A percentile compares a stretch with the other conserved stretches of the same genome.
Evolutionary conservation across 2,113 vertebrate genomes (phyloP).

Genomic region (Symphodus melops): DNA sequence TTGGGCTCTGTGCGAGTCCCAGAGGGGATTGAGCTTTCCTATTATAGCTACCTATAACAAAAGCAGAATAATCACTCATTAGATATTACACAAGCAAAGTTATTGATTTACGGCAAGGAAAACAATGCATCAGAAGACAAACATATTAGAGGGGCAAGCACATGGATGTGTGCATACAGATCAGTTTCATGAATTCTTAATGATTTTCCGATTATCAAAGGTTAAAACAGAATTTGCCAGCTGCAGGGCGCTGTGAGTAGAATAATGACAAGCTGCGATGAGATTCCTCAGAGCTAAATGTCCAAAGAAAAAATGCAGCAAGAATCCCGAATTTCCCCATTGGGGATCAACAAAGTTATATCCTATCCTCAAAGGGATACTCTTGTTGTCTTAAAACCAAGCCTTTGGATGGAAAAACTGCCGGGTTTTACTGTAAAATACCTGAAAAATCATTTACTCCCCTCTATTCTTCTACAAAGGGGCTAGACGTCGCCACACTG

Average conservation of each 20-base stretch:
- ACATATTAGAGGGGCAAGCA: slow-evolving; percentile 44
- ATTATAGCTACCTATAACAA: slow-evolving; percentile 63
- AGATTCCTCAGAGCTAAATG: slow-evolving; percentile 60
- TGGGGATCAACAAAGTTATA: too few relatives aligned
- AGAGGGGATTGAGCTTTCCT: slow-evolving; percentile 48
- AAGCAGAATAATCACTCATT: slow-evolving; percentile 65
- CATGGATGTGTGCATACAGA: slow-evolving; percentile 59
- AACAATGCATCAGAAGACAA: slow-evolving; percentile 43
- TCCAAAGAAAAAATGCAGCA: slow-evolving; percentile 55
- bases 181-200: slow-evolving; percentile 78
- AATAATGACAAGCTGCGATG: slow-evolving; percentile 77
- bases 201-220: slow-evolving; percentile 78
- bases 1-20: slow-evolving; percentile 49
- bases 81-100: slow-evolving; percentile 60
- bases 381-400: slow-evolving; percentile 11
- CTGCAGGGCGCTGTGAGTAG: slow-evolving; percentile 64
- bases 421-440: slow-evolving; percentile 7
- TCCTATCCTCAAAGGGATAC: slow-evolving; percentile 45
- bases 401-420: neutral
- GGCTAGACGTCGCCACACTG: neutral
- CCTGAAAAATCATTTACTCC: neutral
- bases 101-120: slow-evolving; percentile 62
- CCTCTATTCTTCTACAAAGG: slow-evolving; percentile 1
- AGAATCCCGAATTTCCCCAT: too few relatives aligned
- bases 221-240: slow-evolving; percentile 74